Conservation (phyloP, 30 jellyfish, hydroid and myxozoan genomes). For the Aurelia sp. region DNA sequence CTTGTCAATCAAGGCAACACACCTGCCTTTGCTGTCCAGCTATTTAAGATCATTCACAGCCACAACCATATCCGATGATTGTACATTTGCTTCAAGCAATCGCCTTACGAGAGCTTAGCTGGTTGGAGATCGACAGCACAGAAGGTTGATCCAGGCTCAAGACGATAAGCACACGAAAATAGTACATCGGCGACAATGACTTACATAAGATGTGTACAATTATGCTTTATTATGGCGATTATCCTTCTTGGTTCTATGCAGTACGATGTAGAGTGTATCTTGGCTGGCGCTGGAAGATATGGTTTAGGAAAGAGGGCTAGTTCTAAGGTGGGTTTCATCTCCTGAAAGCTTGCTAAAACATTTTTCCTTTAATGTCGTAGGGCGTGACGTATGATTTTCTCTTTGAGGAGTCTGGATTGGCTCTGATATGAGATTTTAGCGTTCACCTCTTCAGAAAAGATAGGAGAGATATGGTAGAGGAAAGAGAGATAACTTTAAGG, state of each 20-base stretch:
- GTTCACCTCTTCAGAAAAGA: too few relatives aligned
- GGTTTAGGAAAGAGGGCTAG: conserved; percentile 52
- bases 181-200: conserved; percentile 4
- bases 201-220: background rate
- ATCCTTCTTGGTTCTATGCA: conserved; percentile 1
- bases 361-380: too few relatives aligned
- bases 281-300: conserved; percentile 69
- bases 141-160: background rate
- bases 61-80: conserved; percentile 25
- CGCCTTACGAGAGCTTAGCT: conserved; percentile 18
- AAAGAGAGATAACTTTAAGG: background rate
- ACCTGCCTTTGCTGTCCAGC: conserved; percentile 10
- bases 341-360: too few relatives aligned
- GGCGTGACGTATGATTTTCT: too few relatives aligned
- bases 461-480: conserved; percentile 45
- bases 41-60: conserved; percentile 19
- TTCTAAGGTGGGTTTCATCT: too few relatives aligned
- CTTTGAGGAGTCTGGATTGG: too few relatives aligned
- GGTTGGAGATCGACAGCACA: background rate
- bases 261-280: conserved; percentile 27
- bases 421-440: too few relatives aligned
- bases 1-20: conserved; percentile 14
- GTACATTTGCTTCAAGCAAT: conserved; percentile 12
- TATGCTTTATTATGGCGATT: conserved; percentile 10
- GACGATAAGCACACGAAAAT: background rate